Base-by-base conservation (phyloP, 2,888 invertebrate genomes). In the Timema podura region DNA sequence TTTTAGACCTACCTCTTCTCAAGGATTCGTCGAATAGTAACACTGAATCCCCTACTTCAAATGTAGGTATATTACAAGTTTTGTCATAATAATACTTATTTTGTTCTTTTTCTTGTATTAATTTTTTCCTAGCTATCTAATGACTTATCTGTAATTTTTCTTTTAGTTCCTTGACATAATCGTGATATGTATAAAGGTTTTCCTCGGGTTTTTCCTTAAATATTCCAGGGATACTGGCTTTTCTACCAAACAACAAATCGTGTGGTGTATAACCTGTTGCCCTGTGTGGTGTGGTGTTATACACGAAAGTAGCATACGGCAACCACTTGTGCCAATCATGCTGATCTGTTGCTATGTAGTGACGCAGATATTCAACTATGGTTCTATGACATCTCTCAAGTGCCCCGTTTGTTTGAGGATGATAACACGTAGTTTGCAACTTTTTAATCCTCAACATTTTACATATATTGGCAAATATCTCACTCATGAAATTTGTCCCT, bases 221-320 rank as follows among this genome's bases (percentile, higher is more conserved):
- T 10, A 59, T 59, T 9, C 59, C 59, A 7, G 59, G 59, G 7
- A 59, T 5, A 5, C 44, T 59, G 7, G 59, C 30, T 16, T 9
- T 5, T 11, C 15, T 6, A 6, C 59, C 59, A 59, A 59, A 16
- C 59, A 59, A 44, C 30, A 59, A 7, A 44, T 59, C 30, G 11
- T 59, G 9, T 7, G 59, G 6, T 6, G 59, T 59, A 15, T 44
- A 15, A 5, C 9, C 59, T 59, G 15, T 59, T 5, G 59, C 15
- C 15, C 44, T 11, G 11, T 59, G 59, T 16, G 59, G 59, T 16
- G 59, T 59, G 16, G 59, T 59, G 59, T 59, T 59, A 16, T 59
- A 44, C 59, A 59, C 59, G 11, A 59, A 59, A 5, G 59, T 15
- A 7, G 59, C 59, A 59, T 59, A 9, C 6, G 15, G 9, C 5